Conservation (phyloP, 2,113 vertebrate genomes). For the Antechinus flavipes region DNA sequence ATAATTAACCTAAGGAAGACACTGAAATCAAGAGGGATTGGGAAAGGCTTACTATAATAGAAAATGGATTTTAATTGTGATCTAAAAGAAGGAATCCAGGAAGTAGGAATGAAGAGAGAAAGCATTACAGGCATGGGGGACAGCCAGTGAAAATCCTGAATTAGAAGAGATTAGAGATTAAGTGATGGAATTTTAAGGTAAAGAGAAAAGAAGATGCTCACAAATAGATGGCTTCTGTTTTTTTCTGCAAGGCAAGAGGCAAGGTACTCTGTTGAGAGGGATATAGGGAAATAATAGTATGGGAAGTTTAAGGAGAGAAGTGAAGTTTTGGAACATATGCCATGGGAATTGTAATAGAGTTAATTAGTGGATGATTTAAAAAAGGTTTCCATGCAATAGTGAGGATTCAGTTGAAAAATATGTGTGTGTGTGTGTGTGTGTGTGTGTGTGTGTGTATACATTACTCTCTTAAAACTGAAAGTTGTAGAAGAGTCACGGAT, state of each 20-base stretch:
- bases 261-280: background rate
- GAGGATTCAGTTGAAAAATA: background rate
- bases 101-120: background rate
- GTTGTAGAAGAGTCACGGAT: background rate
- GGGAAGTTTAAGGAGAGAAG: background rate
- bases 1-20: background rate
- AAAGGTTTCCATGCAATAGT: background rate
- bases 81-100: conserved; percentile 3
- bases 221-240: background rate
- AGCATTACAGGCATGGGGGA: background rate
- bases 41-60: background rate
- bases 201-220: background rate
- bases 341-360: background rate
- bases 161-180: background rate
- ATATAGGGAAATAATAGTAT: background rate
- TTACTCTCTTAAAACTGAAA: background rate
- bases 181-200: background rate
- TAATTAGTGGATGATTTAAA: background rate
- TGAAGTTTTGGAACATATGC: background rate
- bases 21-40: background rate
- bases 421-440: background rate
- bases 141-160: background rate
- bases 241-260: background rate
- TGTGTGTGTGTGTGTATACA: no score
- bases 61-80: background rate